Conservation (phyloP, 2,888 invertebrate genomes). For the Nephrotoma guestfalica region DNA sequence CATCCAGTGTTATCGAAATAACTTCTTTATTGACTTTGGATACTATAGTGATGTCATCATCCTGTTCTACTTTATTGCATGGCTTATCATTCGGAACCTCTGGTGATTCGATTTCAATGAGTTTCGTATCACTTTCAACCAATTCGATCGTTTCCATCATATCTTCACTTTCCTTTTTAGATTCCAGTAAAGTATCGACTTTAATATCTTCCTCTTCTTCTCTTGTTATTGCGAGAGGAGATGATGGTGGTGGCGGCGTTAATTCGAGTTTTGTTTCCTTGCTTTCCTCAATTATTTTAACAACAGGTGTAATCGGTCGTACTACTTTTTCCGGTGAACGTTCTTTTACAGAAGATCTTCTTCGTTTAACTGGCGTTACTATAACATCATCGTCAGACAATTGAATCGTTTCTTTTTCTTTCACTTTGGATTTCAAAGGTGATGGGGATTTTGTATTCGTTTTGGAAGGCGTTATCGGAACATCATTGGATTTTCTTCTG, state of each 20-base stretch:
- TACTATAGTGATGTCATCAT: background rate
- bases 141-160: background rate
- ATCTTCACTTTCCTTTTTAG: background rate
- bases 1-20: background rate
- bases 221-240: background rate
- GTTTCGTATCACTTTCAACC: background rate
- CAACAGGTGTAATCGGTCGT: background rate
- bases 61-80: background rate
- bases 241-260: background rate
- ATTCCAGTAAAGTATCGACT: background rate
- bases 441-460: conserved; percentile 6
- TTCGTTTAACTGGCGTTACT: background rate
- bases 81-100: background rate
- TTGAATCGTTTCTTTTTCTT: background rate
- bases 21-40: background rate
- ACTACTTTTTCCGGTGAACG: background rate
- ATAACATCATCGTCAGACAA: background rate
- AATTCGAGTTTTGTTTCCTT: background rate
- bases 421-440: background rate
- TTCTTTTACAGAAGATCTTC: background rate
- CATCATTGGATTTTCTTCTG: background rate
- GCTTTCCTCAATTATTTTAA: background rate
- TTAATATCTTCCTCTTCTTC: background rate
- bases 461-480: conserved; percentile 8
- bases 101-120: background rate